Evolutionary conservation across 2,888 invertebrate genomes (phyloP), one percentile per base, ranked within the genome.

Genomic region (Camptogramma bilineatum): DNA sequence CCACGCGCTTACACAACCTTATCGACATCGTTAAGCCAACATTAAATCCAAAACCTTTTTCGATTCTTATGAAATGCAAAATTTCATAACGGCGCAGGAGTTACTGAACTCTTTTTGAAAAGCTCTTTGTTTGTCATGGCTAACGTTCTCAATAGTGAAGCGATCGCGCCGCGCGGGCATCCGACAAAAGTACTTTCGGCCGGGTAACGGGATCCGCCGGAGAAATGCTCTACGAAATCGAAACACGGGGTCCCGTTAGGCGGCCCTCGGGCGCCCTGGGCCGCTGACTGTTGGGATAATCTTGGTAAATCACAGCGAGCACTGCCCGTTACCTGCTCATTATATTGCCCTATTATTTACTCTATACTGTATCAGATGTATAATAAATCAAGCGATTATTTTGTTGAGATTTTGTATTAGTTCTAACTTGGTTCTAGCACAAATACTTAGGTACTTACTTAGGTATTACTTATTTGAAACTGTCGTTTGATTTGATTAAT

Each of bases 211-310:
- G 87, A 93, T 83, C 68, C 71, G 73, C 75, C 84, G 87, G 93
- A 93, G 93, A 93, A 93, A 93, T 93, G 93, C 90, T 91, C 92
- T 93, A 93, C 91, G 93, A 93, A 93, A 93, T 89, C 93, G 93
- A 93, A 93, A 93, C 93, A 93, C 84, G 90, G 82, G 78, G 85
- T 89, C 86, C 93, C 92, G 92, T 93, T 91, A 91, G 79, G 69
- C 82, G 90, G 90, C 90, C 88, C 90, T 90, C 86, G 87, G 86
- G 87, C 65, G 66, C 61, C 52, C 64, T 66, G 60, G 18, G 69
- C 68, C 56, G 68, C 56, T 53, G 66, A 64, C 60, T 48, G 80
- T 81, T 72, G 87, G 87, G 89, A 88, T 88, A 82, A 87, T 86
- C 86, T 85, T 83, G 83, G 86, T 88, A 86, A 84, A 87, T 87